Evolutionary conservation across 1,140 invertebrate species (phyloP), one percentile per base, ranked within the genome.

Genomic region (Procambarus virginalis): DNA sequence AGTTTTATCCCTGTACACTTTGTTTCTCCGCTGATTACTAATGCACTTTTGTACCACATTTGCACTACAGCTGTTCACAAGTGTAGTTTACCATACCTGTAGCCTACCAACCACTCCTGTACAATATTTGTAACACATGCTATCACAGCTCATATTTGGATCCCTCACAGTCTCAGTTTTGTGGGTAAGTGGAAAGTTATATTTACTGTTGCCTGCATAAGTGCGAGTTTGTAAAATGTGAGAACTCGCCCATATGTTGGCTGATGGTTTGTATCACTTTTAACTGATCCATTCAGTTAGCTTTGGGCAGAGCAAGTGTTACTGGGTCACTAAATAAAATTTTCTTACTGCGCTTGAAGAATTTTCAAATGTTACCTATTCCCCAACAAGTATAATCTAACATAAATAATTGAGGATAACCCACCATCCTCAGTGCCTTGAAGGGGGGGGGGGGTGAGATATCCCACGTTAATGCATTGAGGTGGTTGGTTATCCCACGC

Each of bases 251-350:
- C 45, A 75, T 46, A 49, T 73, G 20, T 51, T 49, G 3, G 45
- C 4, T 73, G 68, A 14, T 49, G n/a, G 82, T 70, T 73, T 84
- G 14, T 46, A 9, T 83, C n/a, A 34, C 46, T 6, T 70, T 73
- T 49, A 68, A 73, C 68, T 73, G 8, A 75, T n/a, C 86, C 86
- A 88, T 60, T 12, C 84, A 46, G 48, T 89, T 77, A 83, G 68
- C 80, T 89, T 89, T 80, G 87, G 87, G 87, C 87, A 89, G 73
- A 89, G 87, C 87, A 89, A 89, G 87, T 89, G 87, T 89, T 89
- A 89, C 87, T 84, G 87, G 87, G 87, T 89, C 87, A 89, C 87
- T 89, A 76, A 84, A 84, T 89, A 89, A 89, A 89, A 77, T 77
- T 89, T 89, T 89, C 87, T 89, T 89, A 89, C 87, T 89, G 87